A percentile compares a stretch with the other conserved stretches of the same genome.
These are phyloP conservation scores for Zosterops hypoxanthus DNA, from an alignment of 2,113 vertebrate species.

Conservation along the genomic window DNA sequence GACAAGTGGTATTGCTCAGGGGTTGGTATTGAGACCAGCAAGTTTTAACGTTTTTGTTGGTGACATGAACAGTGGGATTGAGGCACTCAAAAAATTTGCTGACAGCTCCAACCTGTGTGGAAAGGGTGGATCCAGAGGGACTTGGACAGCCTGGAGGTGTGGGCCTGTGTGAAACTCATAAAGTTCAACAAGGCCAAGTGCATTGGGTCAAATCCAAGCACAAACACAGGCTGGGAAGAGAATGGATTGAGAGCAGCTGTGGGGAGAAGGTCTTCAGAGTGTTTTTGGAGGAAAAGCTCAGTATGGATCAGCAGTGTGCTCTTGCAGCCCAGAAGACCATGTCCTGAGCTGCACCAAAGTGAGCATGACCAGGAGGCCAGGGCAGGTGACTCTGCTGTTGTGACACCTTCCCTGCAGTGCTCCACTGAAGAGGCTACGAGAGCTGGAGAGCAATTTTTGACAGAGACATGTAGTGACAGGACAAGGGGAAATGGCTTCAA, in stretches of 20 bases:
- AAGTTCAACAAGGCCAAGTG: neutral
- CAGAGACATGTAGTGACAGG: neutral
- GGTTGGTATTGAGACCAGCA: neutral
- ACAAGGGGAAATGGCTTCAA: neutral
- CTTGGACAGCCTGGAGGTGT: neutral
- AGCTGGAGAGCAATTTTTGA: neutral
- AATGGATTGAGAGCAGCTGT: neutral
- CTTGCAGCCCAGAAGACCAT: neutral
- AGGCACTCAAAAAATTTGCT: neutral
- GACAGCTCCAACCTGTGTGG: neutral
- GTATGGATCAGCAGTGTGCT: neutral
- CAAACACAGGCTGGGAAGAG: neutral
- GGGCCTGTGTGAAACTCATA: neutral
- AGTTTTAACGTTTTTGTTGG: neutral
- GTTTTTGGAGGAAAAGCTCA: neutral
- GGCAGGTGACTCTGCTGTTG: no score
- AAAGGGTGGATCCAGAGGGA: neutral
- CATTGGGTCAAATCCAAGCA: fast-evolving
- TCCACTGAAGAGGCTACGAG: neutral
- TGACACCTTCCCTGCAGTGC: neutral
- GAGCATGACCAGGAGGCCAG: neutral
- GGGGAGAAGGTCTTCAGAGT: neutral
- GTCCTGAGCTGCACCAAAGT: neutral
- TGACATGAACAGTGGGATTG: no score
- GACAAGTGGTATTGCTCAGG: neutral